Evolutionary conservation across 2,888 invertebrate genomes (phyloP), one percentile per base, ranked within the genome.

Genomic region (Odontocerum albicorne): DNA sequence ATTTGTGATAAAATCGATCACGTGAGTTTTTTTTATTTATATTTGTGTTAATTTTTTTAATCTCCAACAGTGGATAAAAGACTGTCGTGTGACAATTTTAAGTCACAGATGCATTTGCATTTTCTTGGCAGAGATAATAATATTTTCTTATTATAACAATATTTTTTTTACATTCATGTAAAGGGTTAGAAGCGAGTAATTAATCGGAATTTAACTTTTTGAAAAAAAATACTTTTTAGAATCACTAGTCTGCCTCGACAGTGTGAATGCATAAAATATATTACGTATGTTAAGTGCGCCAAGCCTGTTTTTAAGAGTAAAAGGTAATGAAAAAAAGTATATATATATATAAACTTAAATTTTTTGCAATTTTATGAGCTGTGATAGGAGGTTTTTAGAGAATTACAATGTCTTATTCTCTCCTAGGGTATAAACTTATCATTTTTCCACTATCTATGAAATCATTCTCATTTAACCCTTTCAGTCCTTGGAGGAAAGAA

Each of bases 341-440:
- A 27, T 22, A 13, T 13, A 46, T 35, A 17, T 35, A 20, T 16
- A 27, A 36, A 39, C 4, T 35, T 35, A 36, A 15, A 27, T 38
- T 15, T 38, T 47, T 43, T 55, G 55, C 55, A 55, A 55, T 55
- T 55, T 49, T 49, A 33, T 35, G 15, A 55, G 49, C 55, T 55
- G 55, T 55, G 55, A 55, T 54, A 54, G 54, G 54, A 49, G 33
- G 19, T 17, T 36, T 35, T 36, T n/a, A 47, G 12, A 10, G 8
- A 49, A 38, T 17, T 38, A 49, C 38, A 38, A 39, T 49, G 19
- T 20, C 21, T 17, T 49, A 36, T 46, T 46, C 46, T 46, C 22
- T 35, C 21, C 8, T 45, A 45, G 46, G 36, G 13, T 42, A 12
- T 16, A 33, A 27, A 3, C 21, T 19, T 46, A 15, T 46, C 36